Evolutionary conservation across 2,888 invertebrate genomes (phyloP).

Genomic region (Rutpela maculata): DNA sequence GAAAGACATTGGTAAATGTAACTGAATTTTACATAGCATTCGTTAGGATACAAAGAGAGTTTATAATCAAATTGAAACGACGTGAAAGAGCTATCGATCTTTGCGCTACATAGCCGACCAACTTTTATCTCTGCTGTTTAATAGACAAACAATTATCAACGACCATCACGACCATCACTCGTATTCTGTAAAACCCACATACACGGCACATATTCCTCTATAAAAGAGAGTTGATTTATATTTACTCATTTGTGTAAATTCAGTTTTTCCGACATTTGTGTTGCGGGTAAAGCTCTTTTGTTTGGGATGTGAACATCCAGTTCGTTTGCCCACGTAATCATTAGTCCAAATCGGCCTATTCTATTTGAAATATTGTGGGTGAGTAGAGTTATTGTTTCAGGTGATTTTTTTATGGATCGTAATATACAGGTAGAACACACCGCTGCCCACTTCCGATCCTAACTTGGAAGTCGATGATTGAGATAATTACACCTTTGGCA

Average conservation of each 20-base stretch:
- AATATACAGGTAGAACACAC: background rate
- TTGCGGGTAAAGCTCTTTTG: constrained; percentile 11
- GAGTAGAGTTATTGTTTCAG: constrained; percentile 28
- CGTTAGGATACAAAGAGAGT: background rate
- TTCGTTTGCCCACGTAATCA: constrained; percentile 32
- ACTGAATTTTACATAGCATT: background rate
- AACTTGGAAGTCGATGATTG: constrained; percentile 44
- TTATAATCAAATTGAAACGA: background rate
- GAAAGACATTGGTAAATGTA: background rate
- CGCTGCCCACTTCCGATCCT: constrained; percentile 42
- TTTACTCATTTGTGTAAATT: constrained; percentile 17
- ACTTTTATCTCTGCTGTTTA: background rate
- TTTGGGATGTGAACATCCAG: background rate
- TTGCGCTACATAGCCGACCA: background rate
- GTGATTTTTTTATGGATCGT: constrained; percentile 10
- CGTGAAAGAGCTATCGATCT: background rate
- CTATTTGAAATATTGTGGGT: constrained; percentile 28
- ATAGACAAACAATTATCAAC: background rate
- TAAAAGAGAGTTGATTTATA: background rate
- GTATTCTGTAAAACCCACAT: background rate
- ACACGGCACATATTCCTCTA: background rate
- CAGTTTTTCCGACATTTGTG: background rate
- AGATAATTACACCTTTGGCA: constrained; percentile 43
- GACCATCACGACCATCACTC: background rate
- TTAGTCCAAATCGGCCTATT: constrained; percentile 34